Base-by-base conservation (phyloP, 1,140 invertebrate genomes). In the Archivesica marissinica region DNA sequence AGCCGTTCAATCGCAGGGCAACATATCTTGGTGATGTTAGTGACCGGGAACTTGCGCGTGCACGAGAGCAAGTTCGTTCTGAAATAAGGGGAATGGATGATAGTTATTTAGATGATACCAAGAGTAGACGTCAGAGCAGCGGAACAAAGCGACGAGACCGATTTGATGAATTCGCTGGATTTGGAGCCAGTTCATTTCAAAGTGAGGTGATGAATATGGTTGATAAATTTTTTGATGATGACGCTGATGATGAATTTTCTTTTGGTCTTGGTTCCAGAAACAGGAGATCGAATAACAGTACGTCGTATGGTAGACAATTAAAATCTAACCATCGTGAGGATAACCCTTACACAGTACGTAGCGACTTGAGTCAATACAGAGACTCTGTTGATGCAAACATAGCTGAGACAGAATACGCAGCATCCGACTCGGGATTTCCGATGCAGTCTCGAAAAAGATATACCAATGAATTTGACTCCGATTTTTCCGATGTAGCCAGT, bases 131-230 rank as follows among this genome's bases (percentile, higher is more conserved):
- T 39, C 33, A 66, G 20, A 17, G 9, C n/a, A n/a, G 0, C 2
- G 38, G 38, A 20, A 39, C 75, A 20, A 23, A 15, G 9, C 20
- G 50, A 15, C n/a, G 35, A 0, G 30, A 59, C 54, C 0, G 25
- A 17, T 41, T 56, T 41, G 75, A 33, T 0, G 75, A 77, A 11
- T 77, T 77, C 41, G 52, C 23, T 7, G 17, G 52, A 33, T 35
- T 56, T 9, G 75, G 52, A 17, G 30, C 75, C 2, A 38, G 38
- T 3, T 77, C 75, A 20, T 81, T 81, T 59, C 52, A 74, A 52
- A 41, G 39, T 38, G 79, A 82, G 44, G 79, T 82, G 3, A 74
- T 82, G 61, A 50, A 74, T 23, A 74, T 82, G 64, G 79, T 82
- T 23, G 68, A 82, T 20, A 52, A 50, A 44, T 82, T 82, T 28